phyloP scores from a whole-genome alignment of 2,888 invertebrate species.

The Lycia hirtaria region DNA sequence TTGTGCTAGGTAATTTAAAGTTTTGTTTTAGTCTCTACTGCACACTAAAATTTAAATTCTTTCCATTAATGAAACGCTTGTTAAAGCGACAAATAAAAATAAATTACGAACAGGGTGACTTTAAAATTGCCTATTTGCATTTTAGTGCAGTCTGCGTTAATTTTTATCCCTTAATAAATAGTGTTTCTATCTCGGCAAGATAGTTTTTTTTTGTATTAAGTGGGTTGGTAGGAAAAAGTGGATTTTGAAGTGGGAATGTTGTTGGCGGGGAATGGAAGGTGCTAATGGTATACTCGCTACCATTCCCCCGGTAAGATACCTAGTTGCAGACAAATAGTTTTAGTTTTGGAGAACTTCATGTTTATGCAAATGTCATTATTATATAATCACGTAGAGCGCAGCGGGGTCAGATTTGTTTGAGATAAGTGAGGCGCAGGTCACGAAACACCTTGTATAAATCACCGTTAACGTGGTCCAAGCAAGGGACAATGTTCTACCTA shows the following conservation, averaged over 20 bases:
- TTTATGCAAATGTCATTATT: slow-evolving; percentile 44
- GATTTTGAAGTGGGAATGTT: too few species aligned
- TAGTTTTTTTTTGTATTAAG: too few species aligned
- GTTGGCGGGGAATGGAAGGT: too few species aligned
- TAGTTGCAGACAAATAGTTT: slow-evolving; percentile 23
- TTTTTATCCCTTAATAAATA: slow-evolving; percentile 32
- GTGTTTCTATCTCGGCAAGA: slow-evolving; percentile 18
- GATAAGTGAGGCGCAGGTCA: slow-evolving; percentile 50
- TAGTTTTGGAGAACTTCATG: slow-evolving; percentile 19
- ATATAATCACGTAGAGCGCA: slow-evolving; percentile 47
- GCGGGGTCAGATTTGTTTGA: slow-evolving; percentile 54
- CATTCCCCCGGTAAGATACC: too few species aligned
- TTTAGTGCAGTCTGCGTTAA: slow-evolving; percentile 37
- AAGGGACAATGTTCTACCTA: background rate
- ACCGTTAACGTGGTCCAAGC: slow-evolving; percentile 2
- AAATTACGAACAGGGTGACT: slow-evolving; percentile 33
- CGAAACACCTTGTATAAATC: slow-evolving; percentile 51
- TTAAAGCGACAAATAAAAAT: slow-evolving; percentile 36
- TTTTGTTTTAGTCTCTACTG: slow-evolving; percentile 7
- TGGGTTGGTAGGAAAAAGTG: too few species aligned
- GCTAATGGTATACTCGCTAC: too few species aligned
- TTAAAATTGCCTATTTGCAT: slow-evolving; percentile 40
- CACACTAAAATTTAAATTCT: slow-evolving; percentile 21
- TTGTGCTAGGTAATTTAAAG: slow-evolving; percentile 14
- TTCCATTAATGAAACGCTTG: slow-evolving; percentile 12